These are phyloP conservation scores for Urocolius indicus DNA, from an alignment of 2,113 vertebrate genomes.

Conservation along the genomic window DNA sequence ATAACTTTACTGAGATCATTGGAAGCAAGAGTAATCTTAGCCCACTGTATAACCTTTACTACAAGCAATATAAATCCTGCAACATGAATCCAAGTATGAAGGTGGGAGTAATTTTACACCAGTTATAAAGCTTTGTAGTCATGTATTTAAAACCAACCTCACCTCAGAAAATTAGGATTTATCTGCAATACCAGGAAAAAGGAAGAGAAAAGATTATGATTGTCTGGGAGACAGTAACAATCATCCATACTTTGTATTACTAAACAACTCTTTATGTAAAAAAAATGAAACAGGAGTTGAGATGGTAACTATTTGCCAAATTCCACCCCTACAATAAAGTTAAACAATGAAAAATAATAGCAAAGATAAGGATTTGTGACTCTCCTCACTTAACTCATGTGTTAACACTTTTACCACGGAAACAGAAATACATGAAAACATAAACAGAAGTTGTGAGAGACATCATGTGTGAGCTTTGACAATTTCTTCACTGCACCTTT, in stretches of 20 bases:
- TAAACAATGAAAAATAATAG: neutral
- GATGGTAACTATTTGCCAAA: neutral
- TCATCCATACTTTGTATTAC: neutral
- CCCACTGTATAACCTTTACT: neutral
- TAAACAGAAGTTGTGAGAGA: neutral
- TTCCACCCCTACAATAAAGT: neutral
- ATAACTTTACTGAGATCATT: neutral
- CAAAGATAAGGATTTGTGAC: neutral
- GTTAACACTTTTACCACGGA: neutral
- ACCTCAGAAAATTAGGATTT: neutral
- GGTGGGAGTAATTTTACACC: neutral
- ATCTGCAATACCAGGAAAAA: neutral
- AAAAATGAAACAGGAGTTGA: neutral
- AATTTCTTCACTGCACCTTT: neutral
- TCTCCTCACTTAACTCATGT: neutral
- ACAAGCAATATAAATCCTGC: neutral
- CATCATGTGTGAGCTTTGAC: neutral
- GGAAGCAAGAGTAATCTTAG: neutral
- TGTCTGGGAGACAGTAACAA: neutral
- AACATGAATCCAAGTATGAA: neutral
- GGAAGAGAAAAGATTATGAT: rapidly evolving
- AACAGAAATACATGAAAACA: neutral
- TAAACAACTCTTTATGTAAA: neutral
- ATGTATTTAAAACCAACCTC: neutral
- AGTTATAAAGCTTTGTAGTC: neutral